Conservation (phyloP, 2,888 invertebrate species). For the Cheilosia variabilis region DNA sequence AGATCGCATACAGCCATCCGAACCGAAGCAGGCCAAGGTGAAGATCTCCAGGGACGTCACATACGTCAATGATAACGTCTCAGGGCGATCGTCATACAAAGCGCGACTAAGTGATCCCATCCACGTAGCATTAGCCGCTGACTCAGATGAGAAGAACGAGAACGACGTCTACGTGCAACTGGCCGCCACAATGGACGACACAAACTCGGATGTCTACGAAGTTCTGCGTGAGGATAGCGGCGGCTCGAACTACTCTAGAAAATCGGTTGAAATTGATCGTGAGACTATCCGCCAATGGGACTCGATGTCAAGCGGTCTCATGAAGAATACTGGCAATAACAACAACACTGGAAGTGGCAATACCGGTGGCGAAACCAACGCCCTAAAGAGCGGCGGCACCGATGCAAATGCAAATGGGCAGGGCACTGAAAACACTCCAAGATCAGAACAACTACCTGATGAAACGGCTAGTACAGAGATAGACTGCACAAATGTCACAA, state of each 20-base stretch:
- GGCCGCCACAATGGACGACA: slow-evolving; percentile 56
- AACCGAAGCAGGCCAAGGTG: slow-evolving; percentile 78
- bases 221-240: slow-evolving; percentile 82
- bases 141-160: slow-evolving; percentile 76
- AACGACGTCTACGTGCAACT: slow-evolving; percentile 83
- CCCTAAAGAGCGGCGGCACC: slow-evolving; percentile 2
- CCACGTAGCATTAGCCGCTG: slow-evolving; percentile 11
- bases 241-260: slow-evolving; percentile 81
- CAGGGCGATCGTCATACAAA: slow-evolving; percentile 79
- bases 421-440: slow-evolving; percentile 2
- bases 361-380: slow-evolving; percentile 33
- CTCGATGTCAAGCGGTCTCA: slow-evolving; percentile 92
- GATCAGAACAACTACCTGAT: background rate
- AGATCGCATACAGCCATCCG: slow-evolving; percentile 84
- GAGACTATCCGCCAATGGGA: slow-evolving; percentile 95
- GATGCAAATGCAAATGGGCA: slow-evolving; percentile 49
- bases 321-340: slow-evolving; percentile 83
- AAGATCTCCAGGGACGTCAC: slow-evolving; percentile 89
- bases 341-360: slow-evolving; percentile 23
- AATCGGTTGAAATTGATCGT: slow-evolving; percentile 89
- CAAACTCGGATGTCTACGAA: slow-evolving; percentile 82
- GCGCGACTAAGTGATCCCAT: slow-evolving; percentile 77
- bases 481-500: slow-evolving; percentile 9
- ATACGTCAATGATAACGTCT: slow-evolving; percentile 90
- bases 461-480: slow-evolving; percentile 1